These are phyloP conservation scores for Mormyrus iriodes DNA, from an alignment of 2,113 vertebrate species.

Conservation along the genomic window DNA sequence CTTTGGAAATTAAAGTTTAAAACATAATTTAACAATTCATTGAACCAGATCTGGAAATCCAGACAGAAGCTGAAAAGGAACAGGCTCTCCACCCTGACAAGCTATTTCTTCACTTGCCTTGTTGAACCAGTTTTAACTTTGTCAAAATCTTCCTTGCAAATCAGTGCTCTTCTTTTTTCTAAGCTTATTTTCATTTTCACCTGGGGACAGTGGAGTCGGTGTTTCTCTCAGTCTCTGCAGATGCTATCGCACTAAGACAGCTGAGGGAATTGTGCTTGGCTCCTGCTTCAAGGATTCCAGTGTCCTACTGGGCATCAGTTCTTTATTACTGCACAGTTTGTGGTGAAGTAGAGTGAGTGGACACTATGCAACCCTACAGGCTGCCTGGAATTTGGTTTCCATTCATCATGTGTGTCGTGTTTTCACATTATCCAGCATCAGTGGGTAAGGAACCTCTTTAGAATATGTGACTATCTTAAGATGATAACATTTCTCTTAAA, in stretches of 20 bases:
- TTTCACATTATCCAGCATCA: background rate
- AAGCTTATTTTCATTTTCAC: background rate
- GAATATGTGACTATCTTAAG: background rate
- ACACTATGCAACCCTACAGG: background rate
- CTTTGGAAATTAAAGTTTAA: background rate
- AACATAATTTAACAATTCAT: background rate
- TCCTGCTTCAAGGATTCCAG: background rate
- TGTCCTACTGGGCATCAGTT: background rate
- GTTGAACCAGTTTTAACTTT: slow-evolving; percentile 43
- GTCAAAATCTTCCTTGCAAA: slow-evolving; percentile 25
- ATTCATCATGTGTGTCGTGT: background rate
- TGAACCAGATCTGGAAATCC: background rate
- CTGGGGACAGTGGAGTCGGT: background rate
- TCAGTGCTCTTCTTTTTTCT: slow-evolving; percentile 21
- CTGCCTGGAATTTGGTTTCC: background rate
- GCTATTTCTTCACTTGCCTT: slow-evolving; percentile 29
- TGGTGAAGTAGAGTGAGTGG: background rate
- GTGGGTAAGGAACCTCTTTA: slow-evolving; percentile 8
- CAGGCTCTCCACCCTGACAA: background rate
- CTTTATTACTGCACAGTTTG: background rate
- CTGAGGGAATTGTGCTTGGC: background rate
- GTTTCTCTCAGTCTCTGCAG: background rate
- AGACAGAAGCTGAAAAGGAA: background rate
- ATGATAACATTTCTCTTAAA: background rate
- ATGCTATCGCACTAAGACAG: background rate